Percentiles rank a stretch among this genome's conserved stretches.
phyloP scores from a whole-genome alignment of 2,888 invertebrate species.

The Gymnocheta viridis region DNA sequence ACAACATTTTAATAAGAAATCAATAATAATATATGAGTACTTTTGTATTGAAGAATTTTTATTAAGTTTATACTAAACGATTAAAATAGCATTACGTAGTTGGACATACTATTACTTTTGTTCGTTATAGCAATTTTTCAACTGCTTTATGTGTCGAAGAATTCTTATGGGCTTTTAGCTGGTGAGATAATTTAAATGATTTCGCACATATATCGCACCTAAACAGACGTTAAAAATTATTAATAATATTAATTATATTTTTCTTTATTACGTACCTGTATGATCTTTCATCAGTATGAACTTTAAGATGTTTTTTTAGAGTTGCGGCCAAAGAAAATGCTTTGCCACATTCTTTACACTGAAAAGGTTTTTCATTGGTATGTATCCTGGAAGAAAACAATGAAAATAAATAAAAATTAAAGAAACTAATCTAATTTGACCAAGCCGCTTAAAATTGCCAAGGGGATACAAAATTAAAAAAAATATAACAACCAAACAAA shows the following conservation, averaged over 20 bases:
- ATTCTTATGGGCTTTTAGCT: constrained; percentile 78
- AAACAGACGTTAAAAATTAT: constrained; percentile 14
- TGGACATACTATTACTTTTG: neutral
- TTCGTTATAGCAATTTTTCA: neutral
- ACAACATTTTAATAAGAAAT: neutral
- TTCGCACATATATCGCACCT: constrained; percentile 79
- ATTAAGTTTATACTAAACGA: neutral
- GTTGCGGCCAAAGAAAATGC: constrained; percentile 78
- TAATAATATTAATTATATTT: neutral
- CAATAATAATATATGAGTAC: neutral
- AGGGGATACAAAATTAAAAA: too few relatives aligned
- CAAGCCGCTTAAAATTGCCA: too few relatives aligned
- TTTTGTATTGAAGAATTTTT: neutral
- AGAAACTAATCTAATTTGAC: too few relatives aligned
- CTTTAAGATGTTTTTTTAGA: constrained; percentile 76
- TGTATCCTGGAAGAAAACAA: constrained; percentile 69
- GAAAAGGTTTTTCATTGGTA: constrained; percentile 79
- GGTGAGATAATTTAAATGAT: constrained; percentile 80
- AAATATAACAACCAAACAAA: too few relatives aligned
- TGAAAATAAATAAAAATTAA: neutral
- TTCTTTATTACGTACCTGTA: constrained; percentile 71
- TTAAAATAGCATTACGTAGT: neutral
- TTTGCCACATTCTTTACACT: constrained; percentile 76
- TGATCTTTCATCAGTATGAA: constrained; percentile 77
- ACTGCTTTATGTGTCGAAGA: constrained; percentile 72